These are phyloP conservation scores for Alligator mississippiensis DNA, from an alignment of 2,113 vertebrate species.

Conservation along the genomic window DNA sequence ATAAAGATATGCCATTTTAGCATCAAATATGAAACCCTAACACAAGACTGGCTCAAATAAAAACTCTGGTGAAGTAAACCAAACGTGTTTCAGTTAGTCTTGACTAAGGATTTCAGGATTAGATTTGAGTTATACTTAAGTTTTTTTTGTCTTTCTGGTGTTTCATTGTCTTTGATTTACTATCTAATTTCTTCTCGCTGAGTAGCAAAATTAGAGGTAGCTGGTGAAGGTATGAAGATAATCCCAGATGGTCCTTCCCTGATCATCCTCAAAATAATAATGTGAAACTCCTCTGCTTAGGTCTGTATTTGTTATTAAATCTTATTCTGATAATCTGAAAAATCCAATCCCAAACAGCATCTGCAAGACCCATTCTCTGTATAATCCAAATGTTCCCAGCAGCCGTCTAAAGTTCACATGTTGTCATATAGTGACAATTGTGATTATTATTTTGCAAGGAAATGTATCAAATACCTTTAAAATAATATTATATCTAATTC, in stretches of 20 bases:
- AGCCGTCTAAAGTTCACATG: background rate
- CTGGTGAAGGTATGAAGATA: background rate
- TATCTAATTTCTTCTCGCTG: background rate
- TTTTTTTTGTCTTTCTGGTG: background rate
- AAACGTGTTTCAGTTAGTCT: background rate
- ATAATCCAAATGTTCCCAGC: background rate
- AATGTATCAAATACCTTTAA: background rate
- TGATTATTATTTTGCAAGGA: conserved; percentile 8
- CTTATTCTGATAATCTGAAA: background rate
- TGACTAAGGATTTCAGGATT: background rate
- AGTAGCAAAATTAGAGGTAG: background rate
- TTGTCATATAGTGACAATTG: background rate
- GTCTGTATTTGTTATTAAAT: background rate
- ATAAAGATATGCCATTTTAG: background rate
- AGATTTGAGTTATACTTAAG: background rate
- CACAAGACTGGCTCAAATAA: background rate
- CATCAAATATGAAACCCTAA: background rate
- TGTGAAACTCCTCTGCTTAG: background rate
- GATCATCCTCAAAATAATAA: background rate
- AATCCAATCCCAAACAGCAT: background rate
- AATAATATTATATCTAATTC: background rate
- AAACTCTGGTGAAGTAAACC: background rate
- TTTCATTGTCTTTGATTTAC: background rate
- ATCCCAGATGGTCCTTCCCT: background rate
- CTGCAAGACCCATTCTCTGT: background rate